Conservation (phyloP, 2,797 vertebrate genomes). For the Aulostomus chinensis region DNA sequence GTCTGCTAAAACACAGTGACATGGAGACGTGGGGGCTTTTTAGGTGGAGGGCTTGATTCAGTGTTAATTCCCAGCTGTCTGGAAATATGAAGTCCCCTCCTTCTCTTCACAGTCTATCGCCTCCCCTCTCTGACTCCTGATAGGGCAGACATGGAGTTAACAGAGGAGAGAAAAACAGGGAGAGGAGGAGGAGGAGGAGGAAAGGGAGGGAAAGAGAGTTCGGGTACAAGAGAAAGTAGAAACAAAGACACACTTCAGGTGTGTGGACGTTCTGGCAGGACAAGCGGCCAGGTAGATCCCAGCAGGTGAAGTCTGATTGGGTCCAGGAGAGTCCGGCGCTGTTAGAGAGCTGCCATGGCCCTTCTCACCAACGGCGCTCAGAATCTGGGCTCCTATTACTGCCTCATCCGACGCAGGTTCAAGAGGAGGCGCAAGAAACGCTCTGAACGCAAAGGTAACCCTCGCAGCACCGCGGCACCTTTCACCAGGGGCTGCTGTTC, state of each 20-base stretch:
- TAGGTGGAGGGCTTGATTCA: too few species aligned
- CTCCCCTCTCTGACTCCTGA: constrained; percentile 53
- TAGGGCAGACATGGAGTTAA: constrained; percentile 69
- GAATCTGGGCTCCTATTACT: constrained; percentile 73
- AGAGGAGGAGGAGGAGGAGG: constrained; percentile 30
- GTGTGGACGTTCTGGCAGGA: constrained; percentile 42
- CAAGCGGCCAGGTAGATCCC: constrained; percentile 20
- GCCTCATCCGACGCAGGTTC: constrained; percentile 67
- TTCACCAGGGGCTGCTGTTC: constrained; percentile 11
- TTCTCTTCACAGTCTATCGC: constrained; percentile 31
- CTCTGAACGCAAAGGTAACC: constrained; percentile 86
- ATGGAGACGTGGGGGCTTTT: too few species aligned
- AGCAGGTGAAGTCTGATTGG: constrained; percentile 18
- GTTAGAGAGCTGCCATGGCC: constrained; percentile 65
- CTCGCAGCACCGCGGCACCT: background rate
- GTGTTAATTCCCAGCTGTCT: constrained; percentile 22
- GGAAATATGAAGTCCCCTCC: constrained; percentile 45
- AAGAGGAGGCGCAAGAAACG: constrained; percentile 85
- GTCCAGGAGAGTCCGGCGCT: constrained; percentile 3
- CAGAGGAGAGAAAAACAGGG: constrained; percentile 35
- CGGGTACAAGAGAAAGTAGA: constrained; percentile 52
- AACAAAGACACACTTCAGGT: constrained; percentile 56
- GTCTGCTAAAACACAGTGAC: background rate
- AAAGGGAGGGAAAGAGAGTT: constrained; percentile 43
- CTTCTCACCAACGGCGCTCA: constrained; percentile 55